phyloP scores from a whole-genome alignment of 2,888 invertebrate species.

The Melanophora roralis region DNA sequence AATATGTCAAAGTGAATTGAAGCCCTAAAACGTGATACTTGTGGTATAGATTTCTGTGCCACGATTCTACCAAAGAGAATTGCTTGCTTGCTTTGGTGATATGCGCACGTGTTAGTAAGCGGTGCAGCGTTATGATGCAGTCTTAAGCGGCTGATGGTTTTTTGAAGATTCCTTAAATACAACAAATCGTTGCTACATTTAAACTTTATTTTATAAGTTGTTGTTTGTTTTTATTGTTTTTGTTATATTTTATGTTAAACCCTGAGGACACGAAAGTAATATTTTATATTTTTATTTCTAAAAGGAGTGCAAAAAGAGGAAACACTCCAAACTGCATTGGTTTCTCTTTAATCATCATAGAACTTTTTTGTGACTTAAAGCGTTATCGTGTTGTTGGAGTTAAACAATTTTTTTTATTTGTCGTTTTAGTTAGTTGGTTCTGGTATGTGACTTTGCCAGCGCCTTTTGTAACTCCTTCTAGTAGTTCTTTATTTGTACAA shows the following conservation, averaged over 20 bases:
- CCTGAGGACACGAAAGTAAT: slow-evolving; percentile 57
- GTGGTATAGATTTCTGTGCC: slow-evolving; percentile 73
- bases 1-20: slow-evolving; percentile 60
- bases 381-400: slow-evolving; percentile 50
- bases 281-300: slow-evolving; percentile 58
- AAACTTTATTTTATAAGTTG: slow-evolving; percentile 59
- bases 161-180: slow-evolving; percentile 61
- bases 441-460: slow-evolving; percentile 41
- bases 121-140: slow-evolving; percentile 10
- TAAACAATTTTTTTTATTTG: slow-evolving; percentile 8
- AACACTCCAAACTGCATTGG: slow-evolving; percentile 24
- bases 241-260: slow-evolving; percentile 25
- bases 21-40: slow-evolving; percentile 71
- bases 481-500: slow-evolving; percentile 54
- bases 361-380: not conserved
- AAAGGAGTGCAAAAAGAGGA: slow-evolving; percentile 31
- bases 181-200: slow-evolving; percentile 62
- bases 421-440: slow-evolving; percentile 15
- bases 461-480: slow-evolving; percentile 24
- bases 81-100: not conserved
- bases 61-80: slow-evolving; percentile 66
- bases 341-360: slow-evolving; percentile 25
- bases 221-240: slow-evolving; percentile 6
- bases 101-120: not conserved
- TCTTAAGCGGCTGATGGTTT: slow-evolving; percentile 57